Base-by-base conservation (phyloP, 2,888 invertebrate genomes). In the Leistus spinibarbis region DNA sequence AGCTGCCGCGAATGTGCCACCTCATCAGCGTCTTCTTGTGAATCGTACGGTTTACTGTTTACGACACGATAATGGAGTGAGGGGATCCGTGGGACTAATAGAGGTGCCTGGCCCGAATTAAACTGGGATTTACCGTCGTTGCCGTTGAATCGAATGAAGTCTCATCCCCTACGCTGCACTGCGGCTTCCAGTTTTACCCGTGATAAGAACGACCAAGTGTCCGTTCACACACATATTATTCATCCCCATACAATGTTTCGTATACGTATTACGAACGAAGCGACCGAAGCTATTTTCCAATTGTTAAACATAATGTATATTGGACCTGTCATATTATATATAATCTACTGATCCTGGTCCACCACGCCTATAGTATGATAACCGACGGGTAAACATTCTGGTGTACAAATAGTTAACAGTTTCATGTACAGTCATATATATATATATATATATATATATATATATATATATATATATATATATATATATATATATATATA, bases 21-120 rank as follows among this genome's bases (percentile, higher is more conserved):
- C 72, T 65, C 72, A 72, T 67, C 73, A 73, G 62, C 66, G 67
- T 66, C 73, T 73, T 67, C 73, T 73, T 67, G 60, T 57, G 73
- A 73, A 73, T 67, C 66, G 73, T 67, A 73, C 67, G 73, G 57
- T 73, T 73, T 57, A 73, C 73, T 73, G 73, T 73, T 73, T 73
- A 73, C 73, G 73, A 73, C 73, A 73, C 40, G 67, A 73, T 73
- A 73, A 73, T 73, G 67, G 73, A 73, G 73, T 73, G 73, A 67
- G 67, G 72, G 73, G 73, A 73, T 73, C 66, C 22, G 20, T 53
- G 73, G 60, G 27, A 67, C 73, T 73, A 73, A 73, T 67, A 73
- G 73, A 73, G 67, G 73, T 66, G 73, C 73, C 67, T 66, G 67
- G 66, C 67, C 73, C 73, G 73, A 73, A 73, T 73, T 73, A 73